Conservation (phyloP, 1,140 invertebrate species). For the Paramacrobiotus metropolitanus region DNA sequence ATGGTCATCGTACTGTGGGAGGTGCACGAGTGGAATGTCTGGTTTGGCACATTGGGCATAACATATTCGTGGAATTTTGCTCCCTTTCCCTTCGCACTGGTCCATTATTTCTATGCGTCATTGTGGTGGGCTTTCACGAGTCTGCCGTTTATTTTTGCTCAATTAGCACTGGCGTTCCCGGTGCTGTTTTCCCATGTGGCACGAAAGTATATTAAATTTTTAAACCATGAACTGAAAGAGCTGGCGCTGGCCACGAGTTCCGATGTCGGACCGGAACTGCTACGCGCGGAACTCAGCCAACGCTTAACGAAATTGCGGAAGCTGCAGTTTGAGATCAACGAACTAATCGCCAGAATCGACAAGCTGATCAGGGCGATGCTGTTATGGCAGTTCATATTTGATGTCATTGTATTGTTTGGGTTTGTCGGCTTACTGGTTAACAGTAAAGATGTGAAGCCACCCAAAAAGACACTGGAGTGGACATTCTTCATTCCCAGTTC, state of each 20-base stretch:
- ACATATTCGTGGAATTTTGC: neutral
- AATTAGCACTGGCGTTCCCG: neutral
- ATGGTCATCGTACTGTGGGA: neutral
- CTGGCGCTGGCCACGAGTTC: no score
- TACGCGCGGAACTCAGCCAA: neutral
- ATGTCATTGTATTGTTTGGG: neutral
- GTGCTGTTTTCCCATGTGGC: neutral
- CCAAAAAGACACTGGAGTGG: neutral
- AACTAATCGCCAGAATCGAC: neutral
- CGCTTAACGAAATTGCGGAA: neutral
- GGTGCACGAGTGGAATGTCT: neutral
- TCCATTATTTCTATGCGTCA: neutral
- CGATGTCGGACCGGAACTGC: no score
- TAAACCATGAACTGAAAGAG: neutral
- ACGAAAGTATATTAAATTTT: neutral
- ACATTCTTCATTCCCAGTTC: neutral
- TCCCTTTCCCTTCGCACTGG: neutral
- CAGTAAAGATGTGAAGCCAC: neutral
- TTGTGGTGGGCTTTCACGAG: neutral
- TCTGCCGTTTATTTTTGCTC: neutral
- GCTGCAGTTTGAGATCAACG: neutral
- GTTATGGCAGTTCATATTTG: neutral
- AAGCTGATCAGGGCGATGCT: neutral
- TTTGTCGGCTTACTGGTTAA: neutral
- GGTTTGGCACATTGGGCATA: neutral